Conservation (phyloP, 1,140 invertebrate genomes). For the Philotrypesis tridentata region DNA sequence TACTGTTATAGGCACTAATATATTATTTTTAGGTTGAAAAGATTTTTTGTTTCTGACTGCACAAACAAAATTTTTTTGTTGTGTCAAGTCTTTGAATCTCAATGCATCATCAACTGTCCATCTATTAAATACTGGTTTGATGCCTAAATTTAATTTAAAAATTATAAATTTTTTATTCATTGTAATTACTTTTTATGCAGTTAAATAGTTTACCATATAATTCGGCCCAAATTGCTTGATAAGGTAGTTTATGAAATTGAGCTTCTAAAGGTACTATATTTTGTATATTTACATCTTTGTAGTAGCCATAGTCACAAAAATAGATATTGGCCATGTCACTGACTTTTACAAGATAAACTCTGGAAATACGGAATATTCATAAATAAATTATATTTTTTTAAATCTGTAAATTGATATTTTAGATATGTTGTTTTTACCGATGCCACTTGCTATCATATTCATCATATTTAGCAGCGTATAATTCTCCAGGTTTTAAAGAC, state of each 20-base stretch:
- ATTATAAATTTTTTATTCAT: neutral
- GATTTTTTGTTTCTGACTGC: neutral
- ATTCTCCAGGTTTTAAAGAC: slow-evolving; percentile 3
- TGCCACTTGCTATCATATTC: neutral
- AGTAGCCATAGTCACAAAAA: slow-evolving; percentile 24
- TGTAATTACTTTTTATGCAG: neutral
- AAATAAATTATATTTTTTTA: neutral
- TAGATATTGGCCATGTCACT: neutral
- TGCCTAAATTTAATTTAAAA: slow-evolving; percentile 10
- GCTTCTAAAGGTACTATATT: neutral
- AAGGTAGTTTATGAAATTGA: slow-evolving; percentile 7
- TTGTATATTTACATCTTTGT: neutral
- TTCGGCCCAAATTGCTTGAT: slow-evolving; percentile 30
- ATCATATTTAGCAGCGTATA: slow-evolving; percentile 21
- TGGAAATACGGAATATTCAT: neutral
- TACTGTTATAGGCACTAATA: neutral
- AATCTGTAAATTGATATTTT: neutral
- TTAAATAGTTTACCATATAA: slow-evolving; percentile 26
- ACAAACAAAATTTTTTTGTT: slow-evolving; percentile 19
- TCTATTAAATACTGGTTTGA: neutral
- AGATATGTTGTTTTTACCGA: neutral
- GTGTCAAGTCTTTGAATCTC: slow-evolving; percentile 14
- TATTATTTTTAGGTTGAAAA: neutral
- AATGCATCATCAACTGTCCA: neutral
- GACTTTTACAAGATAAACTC: neutral